These are phyloP conservation scores for Columbina picui DNA, from an alignment of 2,113 vertebrate species.

Conservation along the genomic window DNA sequence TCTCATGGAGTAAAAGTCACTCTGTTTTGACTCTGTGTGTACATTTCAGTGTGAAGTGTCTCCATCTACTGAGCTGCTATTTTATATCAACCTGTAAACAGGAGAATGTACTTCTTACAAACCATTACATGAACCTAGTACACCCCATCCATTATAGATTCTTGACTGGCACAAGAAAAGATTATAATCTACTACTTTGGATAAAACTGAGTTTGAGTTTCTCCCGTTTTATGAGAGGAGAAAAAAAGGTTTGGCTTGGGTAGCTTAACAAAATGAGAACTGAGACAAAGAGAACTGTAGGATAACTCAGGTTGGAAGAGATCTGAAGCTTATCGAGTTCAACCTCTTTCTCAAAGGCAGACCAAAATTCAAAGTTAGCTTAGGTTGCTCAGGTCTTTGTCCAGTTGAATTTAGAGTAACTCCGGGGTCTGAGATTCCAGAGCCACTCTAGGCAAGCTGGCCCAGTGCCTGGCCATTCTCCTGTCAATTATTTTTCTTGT, in stretches of 20 bases:
- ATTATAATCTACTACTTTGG: neutral
- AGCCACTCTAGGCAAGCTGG: neutral
- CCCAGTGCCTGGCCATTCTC: neutral
- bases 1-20: neutral
- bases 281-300: neutral
- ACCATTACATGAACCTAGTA: neutral
- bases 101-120: neutral
- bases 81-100: neutral
- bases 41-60: neutral
- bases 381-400: neutral
- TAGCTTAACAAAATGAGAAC: neutral
- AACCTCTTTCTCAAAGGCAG: neutral
- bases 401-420: neutral
- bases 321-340: neutral
- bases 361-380: neutral
- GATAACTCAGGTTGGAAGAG: neutral
- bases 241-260: neutral
- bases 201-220: neutral
- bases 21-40: neutral
- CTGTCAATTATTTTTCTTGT: neutral
- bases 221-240: neutral
- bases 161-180: neutral
- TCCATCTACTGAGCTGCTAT: constrained; percentile 14
- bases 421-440: neutral
- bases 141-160: neutral